These are phyloP conservation scores for Pelobates fuscus DNA, from an alignment of 2,113 vertebrate genomes.

Conservation along the genomic window DNA sequence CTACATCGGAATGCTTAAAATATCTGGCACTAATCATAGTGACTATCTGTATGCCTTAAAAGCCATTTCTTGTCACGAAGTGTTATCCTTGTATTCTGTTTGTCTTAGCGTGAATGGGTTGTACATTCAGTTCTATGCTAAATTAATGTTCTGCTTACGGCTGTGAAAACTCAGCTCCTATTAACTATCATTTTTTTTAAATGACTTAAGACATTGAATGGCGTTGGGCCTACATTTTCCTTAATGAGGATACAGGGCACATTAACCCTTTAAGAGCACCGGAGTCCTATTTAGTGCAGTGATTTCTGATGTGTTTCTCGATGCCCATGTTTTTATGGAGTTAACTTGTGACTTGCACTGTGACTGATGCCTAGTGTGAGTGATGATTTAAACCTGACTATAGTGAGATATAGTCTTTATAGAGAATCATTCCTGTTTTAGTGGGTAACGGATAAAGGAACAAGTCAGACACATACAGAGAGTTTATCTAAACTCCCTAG, in stretches of 20 bases:
- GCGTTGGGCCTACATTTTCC: constrained; percentile 54
- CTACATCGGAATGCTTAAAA: background rate
- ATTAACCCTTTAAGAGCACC: background rate
- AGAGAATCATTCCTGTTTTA: too few species aligned
- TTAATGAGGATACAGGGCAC: constrained; percentile 8
- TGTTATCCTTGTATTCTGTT: constrained; percentile 51
- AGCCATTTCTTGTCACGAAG: constrained; percentile 56
- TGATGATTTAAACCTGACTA: too few species aligned
- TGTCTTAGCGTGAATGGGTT: constrained; percentile 54
- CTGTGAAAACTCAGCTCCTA: constrained; percentile 58
- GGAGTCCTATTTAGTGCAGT: too few species aligned
- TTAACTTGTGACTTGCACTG: too few species aligned
- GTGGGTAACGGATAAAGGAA: too few species aligned
- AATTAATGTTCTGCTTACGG: constrained; percentile 59
- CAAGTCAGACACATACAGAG: too few species aligned
- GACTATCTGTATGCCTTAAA: constrained; percentile 19
- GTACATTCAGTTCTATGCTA: constrained; percentile 51
- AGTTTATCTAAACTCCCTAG: too few species aligned
- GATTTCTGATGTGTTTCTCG: too few species aligned
- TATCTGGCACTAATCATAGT: background rate
- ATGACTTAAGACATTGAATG: constrained; percentile 59
- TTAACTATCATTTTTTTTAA: constrained; percentile 62
- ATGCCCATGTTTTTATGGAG: too few species aligned
- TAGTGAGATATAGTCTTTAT: too few species aligned
- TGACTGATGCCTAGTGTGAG: too few species aligned